Evolutionary conservation across 2,113 vertebrate species (phyloP), one percentile per base, ranked within the genome.

Genomic region (Melospiza georgiana): DNA sequence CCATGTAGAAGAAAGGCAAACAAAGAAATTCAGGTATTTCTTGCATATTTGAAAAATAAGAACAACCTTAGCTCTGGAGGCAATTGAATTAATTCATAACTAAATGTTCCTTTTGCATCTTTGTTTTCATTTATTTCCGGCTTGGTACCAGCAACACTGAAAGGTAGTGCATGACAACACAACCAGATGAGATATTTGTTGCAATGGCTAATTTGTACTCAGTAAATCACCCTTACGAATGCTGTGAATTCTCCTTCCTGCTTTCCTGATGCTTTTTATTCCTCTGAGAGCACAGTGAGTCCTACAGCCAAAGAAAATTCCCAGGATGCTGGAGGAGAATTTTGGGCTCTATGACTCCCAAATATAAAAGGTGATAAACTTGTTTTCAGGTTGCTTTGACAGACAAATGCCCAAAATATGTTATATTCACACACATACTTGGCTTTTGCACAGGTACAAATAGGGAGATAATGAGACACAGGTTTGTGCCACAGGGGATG

Each of bases 41-140:
- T 87, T 59, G 37, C 27, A 81, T 90, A 46, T 94, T 48, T 44
- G 63, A 81, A 84, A 51, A 61, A 11, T 6, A 62, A 71, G 31
- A 68, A 51, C 0, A 7, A 27, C 20, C 52, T 78, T n/a, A 54
- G 13, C 33, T 74, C 69, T 79, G 37, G 44, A 90, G 48, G 28
- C 11, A 75, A 76, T 19, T 48, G 13, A 74, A 58, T 61, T 51
- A 91, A 91, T 89, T 94, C 4, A 69, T 22, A 65, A 22, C 27
- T 41, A 73, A 87, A 87, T 31, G 58, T 66, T 93, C 74, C 62
- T 72, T 91, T 73, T 90, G 46, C 67, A 69, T 87, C 49, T 82
- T 87, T 76, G 46, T 76, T 94, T 91, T 76, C 78, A 83, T 85
- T 87, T 79, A 92, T 91, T 95, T 94, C 66, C 71, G 80, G 54